Base-by-base conservation (phyloP, 1,140 invertebrate genomes). In the Rhyacophila brunnea region DNA sequence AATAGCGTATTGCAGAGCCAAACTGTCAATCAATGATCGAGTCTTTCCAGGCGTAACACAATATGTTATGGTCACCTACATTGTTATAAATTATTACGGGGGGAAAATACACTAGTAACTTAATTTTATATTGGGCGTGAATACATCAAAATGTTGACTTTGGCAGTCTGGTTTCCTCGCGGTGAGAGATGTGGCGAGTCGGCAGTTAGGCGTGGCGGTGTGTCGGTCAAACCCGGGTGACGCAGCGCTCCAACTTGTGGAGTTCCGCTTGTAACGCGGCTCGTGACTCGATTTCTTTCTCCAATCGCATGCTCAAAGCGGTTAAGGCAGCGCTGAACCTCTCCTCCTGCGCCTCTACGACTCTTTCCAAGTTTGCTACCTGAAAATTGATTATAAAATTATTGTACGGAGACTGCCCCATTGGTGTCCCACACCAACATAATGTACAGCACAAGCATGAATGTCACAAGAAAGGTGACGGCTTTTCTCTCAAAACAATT, bases 161-260 rank as follows among this genome's bases (percentile, higher is more conserved):
- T 40, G 38, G 23, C 9, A 28, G n/a, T 40, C n/a, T 17, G 15
- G 38, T 40, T 11, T 40, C n/a, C 38, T 40, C n/a, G 23, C 32
- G 23, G 43, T 43, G 20, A 42, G 38, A 34, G 40, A 6, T 44
- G 17, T 45, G 34, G 6, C n/a, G 6, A 7, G 6, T 6, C n/a
- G 34, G n/a, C 34, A 35, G n/a, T 40, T 20, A 38, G 18, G 13
- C 38, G 18, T 28, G 40, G 19, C 6, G 15, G 20, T 14, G 43
- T 38, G 64, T 42, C 32, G 58, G 66, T 70, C 80, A 84, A 68
- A 83, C 81, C 68, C 82, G 80, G 57, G 81, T 83, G 66, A 83
- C 81, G 68, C 82, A 84, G 58, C 81, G 78, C 48, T 79, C 77
- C 52, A 85, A 74, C 70, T 84, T 85, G 51, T 83, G 82, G 40